These are phyloP conservation scores for Botia kubotai DNA, from an alignment of 2,797 vertebrate genomes.

Conservation along the genomic window DNA sequence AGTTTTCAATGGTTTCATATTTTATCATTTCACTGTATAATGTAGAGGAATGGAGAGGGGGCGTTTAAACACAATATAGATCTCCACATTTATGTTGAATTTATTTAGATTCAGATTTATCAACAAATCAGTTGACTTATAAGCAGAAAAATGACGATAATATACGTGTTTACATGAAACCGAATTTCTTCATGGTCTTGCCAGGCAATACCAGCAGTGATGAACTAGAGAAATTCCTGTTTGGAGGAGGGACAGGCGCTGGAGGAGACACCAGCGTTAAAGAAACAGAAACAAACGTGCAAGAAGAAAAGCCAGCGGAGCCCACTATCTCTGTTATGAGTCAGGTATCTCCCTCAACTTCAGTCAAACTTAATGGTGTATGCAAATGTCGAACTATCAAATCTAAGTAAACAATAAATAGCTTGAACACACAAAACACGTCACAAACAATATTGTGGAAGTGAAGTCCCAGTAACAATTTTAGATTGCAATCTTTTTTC, in stretches of 20 bases:
- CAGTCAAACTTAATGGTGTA: neutral
- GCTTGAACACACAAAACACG: neutral
- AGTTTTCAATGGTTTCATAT: constrained; percentile 49
- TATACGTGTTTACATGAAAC: neutral
- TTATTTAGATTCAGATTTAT: neutral
- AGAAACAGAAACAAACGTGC: constrained; percentile 21
- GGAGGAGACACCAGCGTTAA: constrained; percentile 24
- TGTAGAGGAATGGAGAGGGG: neutral
- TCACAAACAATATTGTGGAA: too few relatives aligned
- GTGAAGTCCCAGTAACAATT: too few relatives aligned
- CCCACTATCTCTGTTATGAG: neutral
- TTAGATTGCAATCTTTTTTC: too few relatives aligned
- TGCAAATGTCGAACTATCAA: neutral
- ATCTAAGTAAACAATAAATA: neutral
- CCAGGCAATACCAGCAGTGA: constrained; percentile 62
- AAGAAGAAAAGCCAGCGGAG: neutral
- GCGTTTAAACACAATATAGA: constrained; percentile 3
- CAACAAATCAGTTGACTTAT: neutral
- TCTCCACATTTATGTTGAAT: neutral
- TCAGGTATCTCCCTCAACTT: constrained; percentile 41
- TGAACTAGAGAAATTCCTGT: constrained; percentile 52
- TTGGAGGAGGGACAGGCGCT: neutral
- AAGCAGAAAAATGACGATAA: neutral
- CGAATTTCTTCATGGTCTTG: neutral
- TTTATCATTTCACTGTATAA: neutral